Evolutionary conservation across 2,797 vertebrate species (phyloP).

Genomic region (Microctenopoma stevenorrisi): DNA sequence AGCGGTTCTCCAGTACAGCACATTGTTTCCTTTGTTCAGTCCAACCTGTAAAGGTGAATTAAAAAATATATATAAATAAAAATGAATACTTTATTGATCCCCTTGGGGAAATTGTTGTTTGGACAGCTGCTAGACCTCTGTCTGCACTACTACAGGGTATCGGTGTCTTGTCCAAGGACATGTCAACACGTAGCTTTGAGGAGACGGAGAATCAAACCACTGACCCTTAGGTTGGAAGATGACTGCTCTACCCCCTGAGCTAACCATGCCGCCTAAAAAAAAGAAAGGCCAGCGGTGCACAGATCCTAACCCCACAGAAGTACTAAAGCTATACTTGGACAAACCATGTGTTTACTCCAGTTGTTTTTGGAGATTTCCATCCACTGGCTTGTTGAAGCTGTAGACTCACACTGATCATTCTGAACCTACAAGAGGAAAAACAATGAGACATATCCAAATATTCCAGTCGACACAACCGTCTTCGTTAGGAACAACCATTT

Average conservation of each 20-base stretch:
- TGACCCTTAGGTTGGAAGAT: no score
- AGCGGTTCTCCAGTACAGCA: constrained; percentile 93
- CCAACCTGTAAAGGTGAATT: constrained; percentile 78
- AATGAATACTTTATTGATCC: no score
- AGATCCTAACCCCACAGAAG: neutral
- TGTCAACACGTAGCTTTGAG: no score
- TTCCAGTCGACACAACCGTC: no score
- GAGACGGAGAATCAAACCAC: no score
- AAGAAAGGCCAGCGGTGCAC: neutral
- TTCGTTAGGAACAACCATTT: neutral
- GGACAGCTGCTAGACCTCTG: no score
- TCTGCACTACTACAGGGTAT: no score
- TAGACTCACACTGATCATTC: constrained; percentile 97
- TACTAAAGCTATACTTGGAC: constrained; percentile 43
- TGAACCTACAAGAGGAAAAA: constrained; percentile 84
- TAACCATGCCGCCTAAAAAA: neutral
- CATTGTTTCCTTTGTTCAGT: constrained; percentile 91
- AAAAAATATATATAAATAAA: neutral
- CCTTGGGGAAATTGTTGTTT: no score
- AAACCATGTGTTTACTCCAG: constrained; percentile 89
- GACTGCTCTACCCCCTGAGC: no score
- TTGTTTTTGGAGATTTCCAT: constrained; percentile 89
- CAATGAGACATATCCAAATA: neutral
- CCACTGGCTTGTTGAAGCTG: constrained; percentile 86
- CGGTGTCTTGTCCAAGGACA: no score